These are phyloP conservation scores for Melieria omissa DNA, from an alignment of 2,888 invertebrate species.

Conservation along the genomic window DNA sequence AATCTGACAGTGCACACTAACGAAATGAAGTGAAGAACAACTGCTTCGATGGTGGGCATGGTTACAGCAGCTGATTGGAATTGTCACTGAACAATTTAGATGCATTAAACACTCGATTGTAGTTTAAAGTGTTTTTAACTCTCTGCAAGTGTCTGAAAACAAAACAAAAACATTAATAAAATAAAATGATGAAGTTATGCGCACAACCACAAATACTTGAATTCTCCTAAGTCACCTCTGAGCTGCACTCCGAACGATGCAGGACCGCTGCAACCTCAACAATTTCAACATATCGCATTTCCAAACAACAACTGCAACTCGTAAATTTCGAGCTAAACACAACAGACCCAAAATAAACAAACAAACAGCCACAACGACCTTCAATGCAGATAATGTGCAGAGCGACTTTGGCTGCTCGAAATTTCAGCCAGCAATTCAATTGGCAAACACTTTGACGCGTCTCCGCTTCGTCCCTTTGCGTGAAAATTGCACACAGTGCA, in stretches of 20 bases:
- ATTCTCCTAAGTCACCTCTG: too few species aligned
- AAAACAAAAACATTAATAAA: too few species aligned
- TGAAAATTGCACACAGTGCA: conserved; percentile 51
- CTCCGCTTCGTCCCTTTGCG: conserved; percentile 40
- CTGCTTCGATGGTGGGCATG: too few species aligned
- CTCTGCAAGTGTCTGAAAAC: too few species aligned
- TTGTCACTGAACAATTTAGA: too few species aligned
- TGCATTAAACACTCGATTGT: too few species aligned
- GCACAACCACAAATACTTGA: too few species aligned
- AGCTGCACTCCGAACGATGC: conserved; percentile 24
- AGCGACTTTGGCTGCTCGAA: conserved; percentile 35
- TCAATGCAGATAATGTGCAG: background rate
- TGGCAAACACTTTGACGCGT: conserved; percentile 55
- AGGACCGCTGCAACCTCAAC: conserved; percentile 32
- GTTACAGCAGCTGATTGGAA: too few species aligned
- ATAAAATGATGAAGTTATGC: too few species aligned
- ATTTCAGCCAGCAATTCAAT: conserved; percentile 60
- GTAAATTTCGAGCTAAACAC: conserved; percentile 42
- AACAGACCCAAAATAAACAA: conserved; percentile 20
- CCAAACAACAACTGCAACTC: conserved; percentile 26
- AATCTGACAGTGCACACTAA: too few species aligned
- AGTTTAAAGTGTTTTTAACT: too few species aligned
- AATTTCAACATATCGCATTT: conserved; percentile 22
- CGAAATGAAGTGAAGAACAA: too few species aligned
- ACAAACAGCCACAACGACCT: conserved; percentile 27